Conservation (phyloP, 2,113 vertebrate genomes). For the Ptyas mucosa region DNA sequence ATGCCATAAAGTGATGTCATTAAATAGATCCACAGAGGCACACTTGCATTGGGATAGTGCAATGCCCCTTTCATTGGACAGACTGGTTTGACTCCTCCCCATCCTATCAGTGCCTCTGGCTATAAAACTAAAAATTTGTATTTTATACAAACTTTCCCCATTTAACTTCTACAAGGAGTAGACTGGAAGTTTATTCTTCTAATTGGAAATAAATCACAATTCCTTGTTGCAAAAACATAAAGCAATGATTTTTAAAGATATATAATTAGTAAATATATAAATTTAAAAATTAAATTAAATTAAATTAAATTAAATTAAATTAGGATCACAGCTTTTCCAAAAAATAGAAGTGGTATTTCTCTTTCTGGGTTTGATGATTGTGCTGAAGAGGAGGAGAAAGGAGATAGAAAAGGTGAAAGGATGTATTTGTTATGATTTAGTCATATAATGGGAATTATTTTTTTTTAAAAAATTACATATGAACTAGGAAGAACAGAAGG, state of each 20-base stretch:
- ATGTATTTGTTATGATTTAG: not conserved
- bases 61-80: not conserved
- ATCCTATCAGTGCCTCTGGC: not conserved
- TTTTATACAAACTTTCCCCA: not conserved
- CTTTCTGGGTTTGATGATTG: not conserved
- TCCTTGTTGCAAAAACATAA: not conserved
- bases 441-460: not conserved
- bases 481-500: not conserved
- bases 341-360: not conserved
- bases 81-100: not conserved
- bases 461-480: not conserved
- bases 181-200: not conserved
- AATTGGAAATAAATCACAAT: not conserved
- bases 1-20: not conserved
- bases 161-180: not conserved
- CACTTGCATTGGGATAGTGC: not conserved
- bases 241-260: not conserved
- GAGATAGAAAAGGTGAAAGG: not conserved
- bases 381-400: not conserved
- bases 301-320: too few relatives aligned
- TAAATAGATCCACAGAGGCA: not conserved
- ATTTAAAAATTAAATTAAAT: too few relatives aligned
- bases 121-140: not conserved
- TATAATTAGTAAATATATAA: not conserved
- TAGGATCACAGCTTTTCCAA: not conserved